Conservation (phyloP, 1,140 invertebrate genomes). For the Zaprionus davidi region DNA sequence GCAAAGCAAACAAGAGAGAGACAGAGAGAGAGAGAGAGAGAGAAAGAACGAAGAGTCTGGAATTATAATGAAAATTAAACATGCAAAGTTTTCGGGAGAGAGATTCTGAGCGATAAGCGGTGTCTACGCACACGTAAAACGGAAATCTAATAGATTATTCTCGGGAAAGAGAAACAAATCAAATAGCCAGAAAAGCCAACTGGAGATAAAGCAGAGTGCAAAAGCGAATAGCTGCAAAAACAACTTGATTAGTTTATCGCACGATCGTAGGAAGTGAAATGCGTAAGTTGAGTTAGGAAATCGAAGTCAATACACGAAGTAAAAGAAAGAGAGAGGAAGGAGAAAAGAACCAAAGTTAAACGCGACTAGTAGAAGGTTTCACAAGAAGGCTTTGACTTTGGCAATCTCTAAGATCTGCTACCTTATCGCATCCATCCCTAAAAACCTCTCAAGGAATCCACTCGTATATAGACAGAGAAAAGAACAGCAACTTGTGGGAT, state of each 20-base stretch:
- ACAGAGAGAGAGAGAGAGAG: background rate
- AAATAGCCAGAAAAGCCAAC: background rate
- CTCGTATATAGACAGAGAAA: too few species aligned
- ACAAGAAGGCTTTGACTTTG: background rate
- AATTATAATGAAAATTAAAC: conserved; percentile 52
- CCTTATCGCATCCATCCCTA: too few species aligned
- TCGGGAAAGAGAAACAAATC: conserved; percentile 3
- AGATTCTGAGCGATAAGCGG: conserved; percentile 27
- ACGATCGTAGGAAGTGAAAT: conserved; percentile 11
- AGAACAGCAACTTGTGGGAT: too few species aligned
- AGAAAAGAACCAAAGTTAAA: background rate
- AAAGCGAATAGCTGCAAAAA: conserved; percentile 2
- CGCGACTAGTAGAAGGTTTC: background rate
- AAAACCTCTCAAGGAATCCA: too few species aligned
- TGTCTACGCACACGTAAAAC: conserved; percentile 2
- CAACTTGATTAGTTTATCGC: conserved; percentile 1
- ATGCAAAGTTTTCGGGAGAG: conserved; percentile 30
- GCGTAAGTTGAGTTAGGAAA: conserved; percentile 3
- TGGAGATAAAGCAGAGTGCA: background rate
- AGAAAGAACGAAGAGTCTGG: conserved; percentile 17
- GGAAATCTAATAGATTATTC: conserved; percentile 25
- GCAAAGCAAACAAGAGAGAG: background rate
- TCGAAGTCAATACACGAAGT: background rate
- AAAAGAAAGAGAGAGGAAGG: background rate
- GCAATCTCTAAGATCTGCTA: background rate